Conservation (phyloP, 53 echinoderm and acorn worm species). For the Echinometra lucunter region DNA sequence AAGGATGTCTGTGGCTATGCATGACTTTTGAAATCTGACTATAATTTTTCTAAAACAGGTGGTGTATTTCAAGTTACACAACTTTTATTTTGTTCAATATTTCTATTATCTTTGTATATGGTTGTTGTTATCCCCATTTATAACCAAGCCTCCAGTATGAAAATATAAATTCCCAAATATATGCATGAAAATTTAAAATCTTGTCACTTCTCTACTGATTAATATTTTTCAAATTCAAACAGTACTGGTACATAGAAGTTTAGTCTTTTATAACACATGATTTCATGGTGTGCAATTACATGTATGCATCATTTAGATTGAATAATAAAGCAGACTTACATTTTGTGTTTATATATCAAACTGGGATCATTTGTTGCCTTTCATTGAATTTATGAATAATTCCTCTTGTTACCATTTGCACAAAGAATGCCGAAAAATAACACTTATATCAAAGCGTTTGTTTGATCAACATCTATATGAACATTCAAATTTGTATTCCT, state of each 20-base stretch:
- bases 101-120: not conserved
- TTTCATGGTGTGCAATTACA: slow-evolving; percentile 12
- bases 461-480: not conserved
- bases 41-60: slow-evolving; percentile 8
- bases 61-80: slow-evolving; percentile 1
- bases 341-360: not conserved
- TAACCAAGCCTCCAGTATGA: slow-evolving; percentile 16
- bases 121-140: not conserved
- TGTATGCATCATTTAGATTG: slow-evolving; percentile 22
- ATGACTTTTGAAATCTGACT: slow-evolving; percentile 7
- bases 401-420: not conserved
- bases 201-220: not conserved
- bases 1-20: not conserved
- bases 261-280: not conserved
- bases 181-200: slow-evolving; percentile 26
- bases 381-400: not conserved
- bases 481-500: not conserved
- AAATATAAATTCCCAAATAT: not conserved
- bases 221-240: not conserved
- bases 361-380: not conserved
- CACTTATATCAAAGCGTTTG: not conserved
- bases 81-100: not conserved
- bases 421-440: not conserved
- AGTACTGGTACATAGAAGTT: not conserved
- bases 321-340: slow-evolving; percentile 1